Base-by-base conservation (phyloP, 2,797 vertebrate species). In the Catamblyrhynchus diadema region DNA sequence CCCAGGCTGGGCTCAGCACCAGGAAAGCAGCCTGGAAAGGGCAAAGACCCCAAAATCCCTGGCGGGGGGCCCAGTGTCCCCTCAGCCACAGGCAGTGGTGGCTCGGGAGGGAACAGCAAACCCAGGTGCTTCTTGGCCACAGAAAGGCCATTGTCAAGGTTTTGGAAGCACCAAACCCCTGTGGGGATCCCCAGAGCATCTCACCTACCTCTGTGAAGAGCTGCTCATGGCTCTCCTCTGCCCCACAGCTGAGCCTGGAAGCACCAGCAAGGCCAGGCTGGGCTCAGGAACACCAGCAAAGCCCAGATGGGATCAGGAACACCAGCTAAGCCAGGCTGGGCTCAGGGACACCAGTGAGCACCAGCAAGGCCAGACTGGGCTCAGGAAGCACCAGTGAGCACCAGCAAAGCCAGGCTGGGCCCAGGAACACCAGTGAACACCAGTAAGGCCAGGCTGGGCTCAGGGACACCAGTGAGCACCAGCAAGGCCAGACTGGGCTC, bases 51-150 rank as follows among this genome's bases (percentile, higher is more conserved):
- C 56, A 8, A 62, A 81, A 50, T 7, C 9, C 28, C n/a, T 2
- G 3, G 11, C n/a, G 25, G 37, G 25, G 12, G 22, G 1, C 30
- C 18, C 62, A 19, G 72, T 2, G 2, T 5, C 8, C 33, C 13
- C 14, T 41, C 62, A 35, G 32, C 35, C 35, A 6, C 1, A 4
- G 20, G 25, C 35, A 37, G 21, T 47, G 19, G 15, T 14, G 13
- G 51, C 12, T 24, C 1, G 0, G 35, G 51, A 54, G 15, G 10
- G 30, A 73, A 35, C 39, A 42, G 57, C n/a, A 53, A 57, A 39
- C 10, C 10, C 12, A 0, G 11, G 22, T 3, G 0, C 8, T 39
- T 56, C 22, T 59, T 60, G 64, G 44, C 24, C 45, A 25, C 10
- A 0, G 2, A 48, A 70, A 65, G 6, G 30, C 22, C 24, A 22